Percentiles rank a stretch among this genome's conserved stretches.
phyloP scores from a whole-genome alignment of 2,113 vertebrate species.

The Syngnathus typhle region DNA sequence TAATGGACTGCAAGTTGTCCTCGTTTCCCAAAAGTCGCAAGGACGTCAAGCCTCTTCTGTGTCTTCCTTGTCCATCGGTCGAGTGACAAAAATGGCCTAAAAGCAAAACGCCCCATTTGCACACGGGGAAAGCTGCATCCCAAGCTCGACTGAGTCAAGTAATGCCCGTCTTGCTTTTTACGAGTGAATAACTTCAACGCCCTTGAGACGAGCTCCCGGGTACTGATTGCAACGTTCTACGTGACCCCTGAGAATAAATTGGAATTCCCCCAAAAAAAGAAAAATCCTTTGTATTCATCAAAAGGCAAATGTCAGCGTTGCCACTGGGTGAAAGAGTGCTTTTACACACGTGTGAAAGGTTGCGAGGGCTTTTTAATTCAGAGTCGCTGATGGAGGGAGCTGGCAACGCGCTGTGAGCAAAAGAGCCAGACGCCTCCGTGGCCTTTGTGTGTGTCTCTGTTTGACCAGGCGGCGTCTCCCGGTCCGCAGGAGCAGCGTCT shows the following conservation, averaged over 20 bases:
- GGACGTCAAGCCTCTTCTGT: constrained; percentile 25
- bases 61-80: constrained; percentile 28
- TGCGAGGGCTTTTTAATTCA: constrained; percentile 59
- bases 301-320: constrained; percentile 65
- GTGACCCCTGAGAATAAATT: constrained; percentile 43
- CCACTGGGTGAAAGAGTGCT: constrained; percentile 57
- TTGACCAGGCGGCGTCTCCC: constrained; percentile 71
- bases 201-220: constrained; percentile 42
- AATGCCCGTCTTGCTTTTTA: constrained; percentile 44
- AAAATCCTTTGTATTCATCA: constrained; percentile 53
- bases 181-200: constrained; percentile 42
- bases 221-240: constrained; percentile 39
- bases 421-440: constrained; percentile 53
- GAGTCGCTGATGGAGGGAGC: constrained; percentile 48
- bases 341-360: constrained; percentile 64
- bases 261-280: constrained; percentile 34
- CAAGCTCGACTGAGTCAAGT: constrained; percentile 37
- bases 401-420: constrained; percentile 59
- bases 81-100: constrained; percentile 40
- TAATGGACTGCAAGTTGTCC: constrained; percentile 34
- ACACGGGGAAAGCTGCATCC: constrained; percentile 37
- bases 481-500: constrained; percentile 59
- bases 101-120: constrained; percentile 38
- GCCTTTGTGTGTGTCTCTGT: constrained; percentile 68
- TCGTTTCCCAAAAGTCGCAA: constrained; percentile 19